These are phyloP conservation scores for Helicoverpa zea DNA, from an alignment of 1,140 invertebrate species.

Conservation along the genomic window DNA sequence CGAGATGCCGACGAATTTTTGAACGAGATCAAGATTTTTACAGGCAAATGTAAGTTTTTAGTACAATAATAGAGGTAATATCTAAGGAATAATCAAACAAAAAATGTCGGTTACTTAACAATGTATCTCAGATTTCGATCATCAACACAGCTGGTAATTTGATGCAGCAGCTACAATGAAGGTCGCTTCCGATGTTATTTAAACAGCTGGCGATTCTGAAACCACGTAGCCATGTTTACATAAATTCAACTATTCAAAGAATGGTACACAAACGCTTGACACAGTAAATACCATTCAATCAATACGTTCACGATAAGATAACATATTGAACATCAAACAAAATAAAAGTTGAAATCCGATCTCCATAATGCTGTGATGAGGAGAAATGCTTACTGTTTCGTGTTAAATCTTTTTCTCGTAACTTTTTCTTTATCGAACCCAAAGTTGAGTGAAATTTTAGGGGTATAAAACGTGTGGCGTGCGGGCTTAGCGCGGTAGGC, in stretches of 20 bases:
- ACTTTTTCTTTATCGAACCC: constrained; percentile 61
- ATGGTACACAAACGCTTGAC: constrained; percentile 4
- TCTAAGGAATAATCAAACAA: constrained; percentile 64
- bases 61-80: constrained; percentile 59
- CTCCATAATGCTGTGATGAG: constrained; percentile 43
- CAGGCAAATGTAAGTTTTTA: constrained; percentile 56
- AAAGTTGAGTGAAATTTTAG: constrained; percentile 66
- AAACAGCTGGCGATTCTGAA: constrained; percentile 62
- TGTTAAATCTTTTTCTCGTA: constrained; percentile 39
- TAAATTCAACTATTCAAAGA: constrained; percentile 44
- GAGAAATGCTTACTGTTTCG: constrained; percentile 46
- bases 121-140: constrained; percentile 71
- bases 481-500: constrained; percentile 66
- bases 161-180: constrained; percentile 70
- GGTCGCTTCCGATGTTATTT: constrained; percentile 67
- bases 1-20: constrained; percentile 31
- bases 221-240: constrained; percentile 52
- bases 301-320: background rate
- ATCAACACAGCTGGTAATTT: constrained; percentile 63
- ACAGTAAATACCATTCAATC: constrained; percentile 11
- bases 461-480: constrained; percentile 65
- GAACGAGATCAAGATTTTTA: constrained; percentile 52
- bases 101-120: constrained; percentile 64
- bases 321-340: constrained; percentile 36
- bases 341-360: constrained; percentile 49